Percentiles rank a stretch among this genome's conserved stretches.
These are phyloP conservation scores for Mus spicilegus DNA, from an alignment of 2,113 vertebrate species.

Conservation along the genomic window DNA sequence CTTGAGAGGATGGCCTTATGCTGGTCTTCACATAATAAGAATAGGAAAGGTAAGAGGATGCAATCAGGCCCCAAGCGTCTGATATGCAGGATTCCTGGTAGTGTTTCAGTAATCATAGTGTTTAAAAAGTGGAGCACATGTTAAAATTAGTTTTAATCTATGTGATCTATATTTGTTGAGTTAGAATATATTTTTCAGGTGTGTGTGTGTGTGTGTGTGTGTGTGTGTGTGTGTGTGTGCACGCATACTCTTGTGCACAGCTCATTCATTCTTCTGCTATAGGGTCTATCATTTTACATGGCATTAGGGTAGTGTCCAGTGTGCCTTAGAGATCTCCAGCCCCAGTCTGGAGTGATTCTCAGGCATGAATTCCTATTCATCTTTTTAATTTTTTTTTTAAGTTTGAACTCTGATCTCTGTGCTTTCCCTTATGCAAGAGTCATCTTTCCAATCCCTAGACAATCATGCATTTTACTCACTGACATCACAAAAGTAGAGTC, in stretches of 20 bases:
- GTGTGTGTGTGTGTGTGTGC: neutral
- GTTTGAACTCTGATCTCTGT: neutral
- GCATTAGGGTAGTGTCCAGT: neutral
- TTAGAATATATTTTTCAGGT: neutral
- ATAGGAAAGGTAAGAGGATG: neutral
- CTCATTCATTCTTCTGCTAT: too few relatives aligned
- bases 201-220: neutral
- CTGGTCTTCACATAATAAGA: neutral
- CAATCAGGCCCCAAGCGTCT: neutral
- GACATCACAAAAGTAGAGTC: neutral
- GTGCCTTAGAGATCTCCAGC: accelerated
- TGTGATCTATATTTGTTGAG: neutral
- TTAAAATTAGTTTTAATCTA: neutral
- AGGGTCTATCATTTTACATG: neutral
- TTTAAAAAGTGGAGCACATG: neutral
- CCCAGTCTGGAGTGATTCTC: neutral
- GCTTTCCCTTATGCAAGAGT: neutral
- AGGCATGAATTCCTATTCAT: too few relatives aligned
- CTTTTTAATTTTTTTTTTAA: neutral
- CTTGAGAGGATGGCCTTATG: neutral
- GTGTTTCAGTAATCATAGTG: neutral
- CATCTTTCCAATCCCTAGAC: too few relatives aligned
- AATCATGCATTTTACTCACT: neutral
- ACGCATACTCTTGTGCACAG: too few relatives aligned
- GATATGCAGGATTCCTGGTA: neutral